Percentiles rank a stretch among this genome's conserved stretches.
These are phyloP conservation scores for Laspeyria flexula DNA, from an alignment of 2,888 invertebrate species.

Conservation along the genomic window DNA sequence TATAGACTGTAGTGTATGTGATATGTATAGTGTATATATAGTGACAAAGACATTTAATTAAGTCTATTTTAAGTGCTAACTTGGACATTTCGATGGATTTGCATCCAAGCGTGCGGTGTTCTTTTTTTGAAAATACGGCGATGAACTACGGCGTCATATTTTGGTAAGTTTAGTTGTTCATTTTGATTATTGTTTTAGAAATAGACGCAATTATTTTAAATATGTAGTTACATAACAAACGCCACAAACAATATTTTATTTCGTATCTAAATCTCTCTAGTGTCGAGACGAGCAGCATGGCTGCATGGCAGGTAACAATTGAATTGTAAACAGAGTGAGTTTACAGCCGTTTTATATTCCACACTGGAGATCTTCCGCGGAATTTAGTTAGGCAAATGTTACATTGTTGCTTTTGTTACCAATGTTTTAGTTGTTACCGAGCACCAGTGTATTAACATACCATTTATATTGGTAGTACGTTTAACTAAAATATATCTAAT, in stretches of 20 bases:
- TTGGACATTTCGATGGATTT: no score
- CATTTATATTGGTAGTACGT: no score
- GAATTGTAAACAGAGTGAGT: constrained; percentile 29
- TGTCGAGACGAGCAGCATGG: constrained; percentile 9
- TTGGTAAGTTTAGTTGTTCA: no score
- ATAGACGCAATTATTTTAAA: neutral
- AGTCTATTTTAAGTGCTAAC: no score
- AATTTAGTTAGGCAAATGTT: constrained; percentile 10
- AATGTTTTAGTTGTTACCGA: constrained; percentile 1
- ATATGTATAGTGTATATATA: no score
- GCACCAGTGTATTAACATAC: constrained; percentile 1
- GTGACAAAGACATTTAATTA: no score
- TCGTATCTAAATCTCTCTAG: constrained; percentile 6
- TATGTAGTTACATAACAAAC: neutral
- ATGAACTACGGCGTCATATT: no score
- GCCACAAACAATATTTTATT: constrained; percentile 12
- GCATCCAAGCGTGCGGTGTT: no score
- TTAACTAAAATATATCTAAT: no score
- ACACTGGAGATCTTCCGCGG: constrained; percentile 1
- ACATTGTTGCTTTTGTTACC: constrained; percentile 17
- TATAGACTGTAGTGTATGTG: no score
- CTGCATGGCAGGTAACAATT: constrained; percentile 41
- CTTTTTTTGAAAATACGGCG: no score
- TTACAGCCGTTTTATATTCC: constrained; percentile 40
- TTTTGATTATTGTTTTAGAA: no score